Base-by-base conservation (phyloP, 2,888 invertebrate genomes). In the Macaria liturata region DNA sequence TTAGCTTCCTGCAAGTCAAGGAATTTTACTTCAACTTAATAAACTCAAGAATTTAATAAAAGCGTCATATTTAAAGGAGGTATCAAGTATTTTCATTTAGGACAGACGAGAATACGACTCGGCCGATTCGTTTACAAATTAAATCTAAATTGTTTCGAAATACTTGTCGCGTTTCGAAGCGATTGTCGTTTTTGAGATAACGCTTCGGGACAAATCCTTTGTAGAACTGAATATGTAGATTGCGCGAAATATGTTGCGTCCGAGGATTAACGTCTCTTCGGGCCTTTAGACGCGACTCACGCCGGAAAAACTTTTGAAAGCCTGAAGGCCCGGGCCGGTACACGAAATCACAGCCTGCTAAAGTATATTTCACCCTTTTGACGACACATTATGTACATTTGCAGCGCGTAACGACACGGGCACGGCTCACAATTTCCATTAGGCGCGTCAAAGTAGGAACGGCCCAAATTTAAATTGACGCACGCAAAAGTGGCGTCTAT, bases 291-390 rank as follows among this genome's bases (percentile, higher is more conserved):
- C 78, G 78, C 80, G 79, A 81, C 84, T 83, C 77, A 79, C 75
- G 78, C 81, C 78, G 74, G 71, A 78, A 78, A 83, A 87, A 86
- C 82, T 86, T 87, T 85, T 82, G 83, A 86, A 84, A 86, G 83
- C 81, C 79, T 70, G 81, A 80, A 84, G 76, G 80, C 75, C 32
- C 66, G 75, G 78, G 71, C 80, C 80, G 75, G 75, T 76, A 77
- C 76, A 86, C 80, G 73, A 86, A 91, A 90, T 91, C 91, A 89
- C 87, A 80, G 83, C 79, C 81, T 82, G 81, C 86, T 86, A 85
- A 88, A 88, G 88, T 89, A 89, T 87, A 88, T 88, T 89, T 89
- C 86, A 89, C 89, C 90, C 91, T 88, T 91, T 90, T 90, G 89
- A 90, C 88, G 90, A 91, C 88, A 88, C 87, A 91, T 90, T 91